Evolutionary conservation across 2,113 vertebrate genomes (phyloP).

Genomic region (Regulus satrapa): DNA sequence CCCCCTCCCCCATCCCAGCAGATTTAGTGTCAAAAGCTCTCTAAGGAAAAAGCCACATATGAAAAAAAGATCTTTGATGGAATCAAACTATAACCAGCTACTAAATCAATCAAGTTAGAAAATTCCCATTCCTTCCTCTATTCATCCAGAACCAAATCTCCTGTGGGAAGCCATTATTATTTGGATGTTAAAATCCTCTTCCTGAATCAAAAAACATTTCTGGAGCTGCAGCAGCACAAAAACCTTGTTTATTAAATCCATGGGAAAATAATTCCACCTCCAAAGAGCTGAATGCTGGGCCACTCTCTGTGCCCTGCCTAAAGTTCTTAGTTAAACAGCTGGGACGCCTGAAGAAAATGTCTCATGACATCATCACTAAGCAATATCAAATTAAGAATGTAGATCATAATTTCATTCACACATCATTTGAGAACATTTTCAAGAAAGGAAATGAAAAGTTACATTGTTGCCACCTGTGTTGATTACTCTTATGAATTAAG

Average conservation of each 20-base stretch:
- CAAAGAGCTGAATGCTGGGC: not conserved
- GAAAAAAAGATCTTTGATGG: slow-evolving; percentile 68
- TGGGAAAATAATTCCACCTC: slow-evolving; percentile 51
- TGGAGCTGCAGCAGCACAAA: slow-evolving; percentile 40
- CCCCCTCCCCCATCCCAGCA: slow-evolving; percentile 33
- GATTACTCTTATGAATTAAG: slow-evolving; percentile 28
- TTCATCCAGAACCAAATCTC: slow-evolving; percentile 61
- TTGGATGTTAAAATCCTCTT: slow-evolving; percentile 68
- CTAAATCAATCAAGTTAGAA: slow-evolving; percentile 61
- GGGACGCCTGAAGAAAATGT: not conserved
- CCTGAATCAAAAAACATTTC: slow-evolving; percentile 47
- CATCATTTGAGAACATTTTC: slow-evolving; percentile 24
- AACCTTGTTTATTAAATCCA: slow-evolving; percentile 42
- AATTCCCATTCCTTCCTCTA: slow-evolving; percentile 59
- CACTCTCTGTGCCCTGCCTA: slow-evolving; percentile 18
- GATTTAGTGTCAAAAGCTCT: slow-evolving; percentile 46
- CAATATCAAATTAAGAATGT: not conserved
- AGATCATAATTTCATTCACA: slow-evolving; percentile 44
- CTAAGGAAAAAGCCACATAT: slow-evolving; percentile 57
- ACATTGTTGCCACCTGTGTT: slow-evolving; percentile 50
- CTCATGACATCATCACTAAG: slow-evolving; percentile 39
- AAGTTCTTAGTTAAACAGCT: not conserved
- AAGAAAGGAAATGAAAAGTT: slow-evolving; percentile 63
- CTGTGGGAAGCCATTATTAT: slow-evolving; percentile 63
- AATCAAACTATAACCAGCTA: slow-evolving; percentile 61